These are phyloP conservation scores for Bagarius yarrelli DNA, from an alignment of 2,113 vertebrate species.

Conservation along the genomic window DNA sequence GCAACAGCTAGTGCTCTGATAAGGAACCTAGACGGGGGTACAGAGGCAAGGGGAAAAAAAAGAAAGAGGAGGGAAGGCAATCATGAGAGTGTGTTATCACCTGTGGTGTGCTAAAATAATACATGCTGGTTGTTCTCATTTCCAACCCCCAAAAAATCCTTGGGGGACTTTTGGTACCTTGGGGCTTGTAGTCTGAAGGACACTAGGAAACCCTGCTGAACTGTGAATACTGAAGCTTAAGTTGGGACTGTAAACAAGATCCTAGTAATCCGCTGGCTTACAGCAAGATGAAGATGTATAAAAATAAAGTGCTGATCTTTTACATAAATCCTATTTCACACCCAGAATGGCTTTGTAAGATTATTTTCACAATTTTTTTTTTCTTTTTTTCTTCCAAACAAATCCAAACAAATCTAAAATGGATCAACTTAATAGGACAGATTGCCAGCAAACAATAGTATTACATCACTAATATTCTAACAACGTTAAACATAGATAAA, in stretches of 20 bases:
- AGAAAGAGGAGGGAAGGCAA: slow-evolving; percentile 17
- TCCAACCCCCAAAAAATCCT: slow-evolving; percentile 13
- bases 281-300: neutral
- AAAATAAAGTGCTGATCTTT: slow-evolving; percentile 4
- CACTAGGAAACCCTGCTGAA: slow-evolving; percentile 21
- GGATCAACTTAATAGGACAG: too few species aligned
- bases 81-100: slow-evolving; percentile 35
- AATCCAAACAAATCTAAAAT: neutral
- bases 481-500: too few species aligned
- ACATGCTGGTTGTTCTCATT: slow-evolving; percentile 32
- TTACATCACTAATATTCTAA: too few species aligned
- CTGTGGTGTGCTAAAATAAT: slow-evolving; percentile 28
- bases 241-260: slow-evolving; percentile 27
- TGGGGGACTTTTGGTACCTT: slow-evolving; percentile 12
- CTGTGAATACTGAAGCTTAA: slow-evolving; percentile 15
- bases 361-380: neutral
- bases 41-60: neutral
- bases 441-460: too few species aligned
- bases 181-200: neutral
- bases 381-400: neutral
- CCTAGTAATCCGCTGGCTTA: slow-evolving; percentile 20
- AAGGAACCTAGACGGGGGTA: slow-evolving; percentile 42
- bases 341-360: neutral
- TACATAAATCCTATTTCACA: slow-evolving; percentile 26
- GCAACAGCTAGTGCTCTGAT: slow-evolving; percentile 43